phyloP scores from a whole-genome alignment of 1,140 invertebrate genomes.

The Maconellicoccus hirsutus region DNA sequence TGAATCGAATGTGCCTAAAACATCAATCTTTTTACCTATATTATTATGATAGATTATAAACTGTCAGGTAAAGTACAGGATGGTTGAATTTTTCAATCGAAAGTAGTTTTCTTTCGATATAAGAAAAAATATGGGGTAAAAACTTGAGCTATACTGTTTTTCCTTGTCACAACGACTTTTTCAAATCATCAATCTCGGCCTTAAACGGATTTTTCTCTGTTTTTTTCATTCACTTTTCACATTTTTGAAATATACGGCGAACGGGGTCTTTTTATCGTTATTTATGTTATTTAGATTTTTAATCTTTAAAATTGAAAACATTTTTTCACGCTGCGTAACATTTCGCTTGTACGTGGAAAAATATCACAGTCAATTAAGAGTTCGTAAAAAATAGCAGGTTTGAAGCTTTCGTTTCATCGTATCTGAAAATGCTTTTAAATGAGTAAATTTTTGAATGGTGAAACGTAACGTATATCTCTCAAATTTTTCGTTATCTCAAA shows the following conservation, averaged over 20 bases:
- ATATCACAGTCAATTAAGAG: neutral
- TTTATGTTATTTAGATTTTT: conserved; percentile 1
- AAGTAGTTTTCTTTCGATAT: conserved; percentile 1
- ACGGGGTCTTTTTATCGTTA: neutral
- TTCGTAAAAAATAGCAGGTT: neutral
- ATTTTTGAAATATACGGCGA: neutral
- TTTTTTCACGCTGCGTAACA: too few relatives aligned
- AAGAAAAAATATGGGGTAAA: neutral
- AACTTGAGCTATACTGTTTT: neutral
- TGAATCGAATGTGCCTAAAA: neutral
- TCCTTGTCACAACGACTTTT: neutral
- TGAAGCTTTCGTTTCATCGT: neutral
- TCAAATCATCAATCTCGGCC: conserved; percentile 7
- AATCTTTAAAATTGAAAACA: conserved; percentile 1
- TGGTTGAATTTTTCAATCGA: neutral
- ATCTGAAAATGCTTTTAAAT: too few relatives aligned
- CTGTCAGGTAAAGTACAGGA: neutral
- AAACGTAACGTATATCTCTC: too few relatives aligned
- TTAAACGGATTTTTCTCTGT: neutral
- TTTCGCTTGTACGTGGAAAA: neutral
- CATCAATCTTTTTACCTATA: conserved; percentile 5
- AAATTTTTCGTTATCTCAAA: too few relatives aligned
- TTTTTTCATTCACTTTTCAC: neutral
- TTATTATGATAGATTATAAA: conserved; percentile 10
- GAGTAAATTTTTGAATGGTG: too few relatives aligned